Base-by-base conservation (phyloP, 2,888 invertebrate genomes). In the Trachelus stipa region DNA sequence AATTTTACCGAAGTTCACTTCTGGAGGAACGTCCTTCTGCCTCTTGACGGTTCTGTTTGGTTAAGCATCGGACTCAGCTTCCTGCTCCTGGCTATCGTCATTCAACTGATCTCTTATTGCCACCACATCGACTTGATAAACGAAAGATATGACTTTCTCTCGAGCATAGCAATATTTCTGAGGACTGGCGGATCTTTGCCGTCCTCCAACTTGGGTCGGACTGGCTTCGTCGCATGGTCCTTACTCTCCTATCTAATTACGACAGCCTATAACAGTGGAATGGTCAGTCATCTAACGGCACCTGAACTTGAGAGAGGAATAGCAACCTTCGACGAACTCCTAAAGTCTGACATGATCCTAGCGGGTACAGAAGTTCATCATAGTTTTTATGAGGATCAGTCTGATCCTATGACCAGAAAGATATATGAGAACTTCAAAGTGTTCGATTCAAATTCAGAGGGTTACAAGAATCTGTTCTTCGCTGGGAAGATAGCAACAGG, bases 201-300 rank as follows among this genome's bases (percentile, higher is more conserved):
- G 4, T 33, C 34, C 30, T 56, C 68, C 37, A 34, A 6, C 34
- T 73, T 76, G 12, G 73, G 40, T 34, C 34, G 76, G 34, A 40
- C 71, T 76, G 31, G 71, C 11, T 15, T 73, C 2, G 76, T 40
- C 12, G 68, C 73, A 4, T 76, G 76, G 76, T 56, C 68, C 9
- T 4, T 30, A 12, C 73, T 56, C 40, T 76, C 76, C 11, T 76
- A 73, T 30, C 15, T 76, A 30, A 73, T 76, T 12, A 73, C 33
- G 34, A n/a, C 56, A 11, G 40, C 23, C 31, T 76, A 76, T 31
- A 33, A 73, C 31, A 73, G 73, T 73, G 56, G 73, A 12, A 34
- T 76, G 73, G 73, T 76, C 40, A 73, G 76, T 76, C 73, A 56
- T 23, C 73, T 76, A 34, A 76, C 76, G 40, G 73, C 71, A 34